Percentiles rank a stretch among this genome's conserved stretches.
These are phyloP conservation scores for Pangasius larnaudii DNA, from an alignment of 2,797 vertebrate species.

Conservation along the genomic window DNA sequence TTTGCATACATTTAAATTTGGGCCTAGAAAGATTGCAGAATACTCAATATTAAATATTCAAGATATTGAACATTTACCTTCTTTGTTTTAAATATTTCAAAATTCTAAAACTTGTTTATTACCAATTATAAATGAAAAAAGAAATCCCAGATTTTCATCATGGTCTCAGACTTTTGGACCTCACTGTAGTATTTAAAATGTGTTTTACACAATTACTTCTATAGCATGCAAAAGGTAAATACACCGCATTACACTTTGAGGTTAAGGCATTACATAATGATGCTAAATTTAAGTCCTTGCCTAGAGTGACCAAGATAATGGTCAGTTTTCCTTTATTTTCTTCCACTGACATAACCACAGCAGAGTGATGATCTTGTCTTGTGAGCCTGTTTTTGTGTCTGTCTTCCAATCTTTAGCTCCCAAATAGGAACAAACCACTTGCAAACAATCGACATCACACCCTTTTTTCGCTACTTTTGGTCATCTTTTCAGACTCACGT, in stretches of 20 bases:
- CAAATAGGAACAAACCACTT: conserved; percentile 54
- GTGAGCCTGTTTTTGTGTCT: conserved; percentile 66
- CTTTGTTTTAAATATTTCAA: not conserved
- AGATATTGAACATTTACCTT: not conserved
- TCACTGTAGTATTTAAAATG: not conserved
- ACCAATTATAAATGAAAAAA: no score
- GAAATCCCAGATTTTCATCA: not conserved
- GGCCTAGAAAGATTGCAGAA: not conserved
- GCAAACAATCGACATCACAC: conserved; percentile 66
- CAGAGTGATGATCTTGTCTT: conserved; percentile 65
- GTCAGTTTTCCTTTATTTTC: conserved; percentile 53
- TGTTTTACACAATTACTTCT: not conserved
- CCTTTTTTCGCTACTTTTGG: conserved; percentile 35
- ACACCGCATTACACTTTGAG: conserved; percentile 64
- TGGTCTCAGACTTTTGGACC: not conserved
- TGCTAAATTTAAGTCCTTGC: conserved; percentile 43
- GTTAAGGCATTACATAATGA: conserved; percentile 72
- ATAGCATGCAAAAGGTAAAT: conserved; percentile 31
- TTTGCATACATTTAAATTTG: not conserved
- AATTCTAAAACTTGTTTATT: no score
- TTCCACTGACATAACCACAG: conserved; percentile 66
- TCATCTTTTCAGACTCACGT: conserved; percentile 42
- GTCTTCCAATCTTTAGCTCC: conserved; percentile 62
- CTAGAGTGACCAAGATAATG: conserved; percentile 44
- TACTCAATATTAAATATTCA: not conserved